Base-by-base conservation (phyloP, 1,140 invertebrate species). In the Drosophila dunni region DNA sequence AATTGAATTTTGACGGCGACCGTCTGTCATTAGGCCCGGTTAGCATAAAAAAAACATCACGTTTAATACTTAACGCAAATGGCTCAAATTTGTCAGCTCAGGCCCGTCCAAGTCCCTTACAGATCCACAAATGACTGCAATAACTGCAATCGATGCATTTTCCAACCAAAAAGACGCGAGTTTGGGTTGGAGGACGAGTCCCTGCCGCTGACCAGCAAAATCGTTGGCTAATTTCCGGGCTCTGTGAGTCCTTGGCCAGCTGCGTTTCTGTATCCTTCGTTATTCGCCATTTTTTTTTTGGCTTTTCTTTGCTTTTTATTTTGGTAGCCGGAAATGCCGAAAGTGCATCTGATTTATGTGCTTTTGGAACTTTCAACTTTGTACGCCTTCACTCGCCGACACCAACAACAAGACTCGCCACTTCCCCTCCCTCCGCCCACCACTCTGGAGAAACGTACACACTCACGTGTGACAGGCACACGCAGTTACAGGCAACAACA, bases 311-410 rank as follows among this genome's bases (percentile, higher is more conserved):
- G 73, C 53, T 50, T 58, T 62, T 60, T 71, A 75, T 56, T 45
- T 75, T 9, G 38, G 60, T 54, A 68, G 48, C 63, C 72, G 83
- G 76, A 86, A 86, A 85, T 86, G 82, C 82, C 62, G 83, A 83
- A 88, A 88, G 84, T 88, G 83, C 83, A 88, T 88, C 83, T 88
- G 83, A 88, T 88, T 88, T 88, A 88, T 88, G 83, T 82, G 83
- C 79, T 70, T 83, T 83, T 77, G 67, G 75, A 85, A 85, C 78
- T 85, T 82, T 85, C 79, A 86, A 82, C 82, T 85, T 85, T 45
- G 64, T 50, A 54, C 66, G 75, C 70, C 64, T 75, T 50, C 70
- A 36, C 40, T 9, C 46, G 36, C 58, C 54, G 36, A 45, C 15
- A 11, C 50, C 24, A 36, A 42, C 38, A 42, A 10, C 57, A 33